Base-by-base conservation (phyloP, 2,888 invertebrate species). In the Andrena haemorrhoa region DNA sequence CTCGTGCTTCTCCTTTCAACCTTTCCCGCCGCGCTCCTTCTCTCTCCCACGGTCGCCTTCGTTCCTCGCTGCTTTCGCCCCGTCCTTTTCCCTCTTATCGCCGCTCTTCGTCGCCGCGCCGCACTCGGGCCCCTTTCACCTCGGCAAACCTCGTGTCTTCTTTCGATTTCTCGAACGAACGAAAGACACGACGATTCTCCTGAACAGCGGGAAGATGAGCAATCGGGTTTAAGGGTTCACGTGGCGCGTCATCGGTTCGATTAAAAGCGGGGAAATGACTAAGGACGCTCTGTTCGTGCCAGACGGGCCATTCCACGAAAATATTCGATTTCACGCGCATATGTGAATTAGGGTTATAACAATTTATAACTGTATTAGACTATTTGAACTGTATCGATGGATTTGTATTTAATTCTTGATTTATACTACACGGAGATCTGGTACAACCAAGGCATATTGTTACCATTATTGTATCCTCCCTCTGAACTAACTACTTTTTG, bases 121-220 rank as follows among this genome's bases (percentile, higher is more conserved):
- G 12, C 75, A 76, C 81, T 75, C 70, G 71, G 81, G 89, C 88
- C 89, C 90, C 90, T 91, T 90, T 90, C 90, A 91, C 90, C 90
- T 83, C 79, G 78, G 64, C 53, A 63, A 82, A 70, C 70, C 76
- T 79, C 78, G 73, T 69, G 69, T 86, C 83, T 74, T 88, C 80
- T 65, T 49, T 79, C 33, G 72, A 73, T 58, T 77, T 75, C 56
- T 63, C 76, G 61, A 68, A 79, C 60, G 75, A 79, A 75, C 71
- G 56, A 58, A 76, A 66, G 68, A 58, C 33, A 41, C 66, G 8
- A 58, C 58, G 26, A 53, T 77, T 79, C 26, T 51, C 5, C 16
- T 23, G 47, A 64, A 23, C 63, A 16, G 12, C 23, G 20, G 23
- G 16, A 26, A 49, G 53, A 61, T 20, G 51, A 63, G 12, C 61